phyloP scores from a whole-genome alignment of 2,888 invertebrate genomes.

The Spisula subtruncata region DNA sequence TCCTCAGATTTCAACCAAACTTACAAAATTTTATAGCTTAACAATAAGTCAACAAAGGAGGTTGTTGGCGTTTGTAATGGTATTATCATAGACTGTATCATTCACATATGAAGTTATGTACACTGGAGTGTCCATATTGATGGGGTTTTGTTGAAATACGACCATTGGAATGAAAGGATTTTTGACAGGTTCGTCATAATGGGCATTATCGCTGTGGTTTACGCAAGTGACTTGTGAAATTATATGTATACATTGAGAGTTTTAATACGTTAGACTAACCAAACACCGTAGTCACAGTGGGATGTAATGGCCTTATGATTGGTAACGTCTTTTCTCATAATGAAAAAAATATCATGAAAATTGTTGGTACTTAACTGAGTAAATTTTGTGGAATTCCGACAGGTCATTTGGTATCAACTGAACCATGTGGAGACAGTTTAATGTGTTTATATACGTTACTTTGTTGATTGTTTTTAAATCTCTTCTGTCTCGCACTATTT shows the following conservation, averaged over 20 bases:
- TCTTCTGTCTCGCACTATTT: neutral
- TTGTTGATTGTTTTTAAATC: neutral
- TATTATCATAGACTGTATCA: no score
- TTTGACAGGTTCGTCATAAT: slow-evolving; percentile 20
- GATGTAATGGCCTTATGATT: neutral
- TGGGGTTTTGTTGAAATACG: neutral
- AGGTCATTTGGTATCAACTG: neutral
- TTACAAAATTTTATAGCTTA: neutral
- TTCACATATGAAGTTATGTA: slow-evolving; percentile 3
- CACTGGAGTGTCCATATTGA: neutral
- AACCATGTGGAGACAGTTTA: slow-evolving; percentile 2
- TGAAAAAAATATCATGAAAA: neutral
- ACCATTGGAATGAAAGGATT: neutral
- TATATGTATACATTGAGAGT: neutral
- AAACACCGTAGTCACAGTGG: neutral
- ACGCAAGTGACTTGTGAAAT: neutral
- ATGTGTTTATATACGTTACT: neutral
- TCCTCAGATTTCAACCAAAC: neutral
- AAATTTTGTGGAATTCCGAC: neutral
- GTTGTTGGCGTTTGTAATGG: neutral
- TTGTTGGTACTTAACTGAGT: neutral
- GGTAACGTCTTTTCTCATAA: slow-evolving; percentile 20
- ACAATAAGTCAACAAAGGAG: slow-evolving; percentile 1
- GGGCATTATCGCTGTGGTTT: slow-evolving; percentile 6
- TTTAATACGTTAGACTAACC: neutral